phyloP scores from a whole-genome alignment of 92 coral and sea anemone genomes.

The Isaurus tuberculatus region DNA sequence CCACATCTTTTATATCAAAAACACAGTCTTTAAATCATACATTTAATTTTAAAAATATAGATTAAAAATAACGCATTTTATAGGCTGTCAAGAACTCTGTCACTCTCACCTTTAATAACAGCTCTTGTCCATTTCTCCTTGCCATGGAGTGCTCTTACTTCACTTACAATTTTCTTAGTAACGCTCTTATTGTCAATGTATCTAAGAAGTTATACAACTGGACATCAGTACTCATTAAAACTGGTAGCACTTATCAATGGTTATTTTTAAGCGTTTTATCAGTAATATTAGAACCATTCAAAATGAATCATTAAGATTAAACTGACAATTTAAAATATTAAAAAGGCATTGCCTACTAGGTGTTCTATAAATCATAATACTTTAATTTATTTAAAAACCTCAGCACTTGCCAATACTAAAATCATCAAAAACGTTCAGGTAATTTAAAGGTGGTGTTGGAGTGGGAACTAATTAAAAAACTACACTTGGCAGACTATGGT shows the following conservation, averaged over 20 bases:
- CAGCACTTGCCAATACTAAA: no score
- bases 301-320: background rate
- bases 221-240: background rate
- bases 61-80: background rate
- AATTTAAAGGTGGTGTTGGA: no score
- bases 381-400: no score
- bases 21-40: no score
- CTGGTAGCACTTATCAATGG: no score
- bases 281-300: background rate
- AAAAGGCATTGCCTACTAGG: no score
- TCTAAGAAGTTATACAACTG: background rate
- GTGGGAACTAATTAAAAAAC: no score
- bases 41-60: background rate
- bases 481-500: no score
- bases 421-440: no score
- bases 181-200: conserved; percentile 3
- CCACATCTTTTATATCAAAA: no score
- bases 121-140: conserved; percentile 5
- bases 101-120: background rate
- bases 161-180: background rate
- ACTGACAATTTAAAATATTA: no score
- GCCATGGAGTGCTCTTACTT: conserved; percentile 12
- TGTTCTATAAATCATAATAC: no score
- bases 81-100: background rate
- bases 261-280: background rate